phyloP scores from a whole-genome alignment of 2,888 invertebrate species.

The Craniophora ligustri region DNA sequence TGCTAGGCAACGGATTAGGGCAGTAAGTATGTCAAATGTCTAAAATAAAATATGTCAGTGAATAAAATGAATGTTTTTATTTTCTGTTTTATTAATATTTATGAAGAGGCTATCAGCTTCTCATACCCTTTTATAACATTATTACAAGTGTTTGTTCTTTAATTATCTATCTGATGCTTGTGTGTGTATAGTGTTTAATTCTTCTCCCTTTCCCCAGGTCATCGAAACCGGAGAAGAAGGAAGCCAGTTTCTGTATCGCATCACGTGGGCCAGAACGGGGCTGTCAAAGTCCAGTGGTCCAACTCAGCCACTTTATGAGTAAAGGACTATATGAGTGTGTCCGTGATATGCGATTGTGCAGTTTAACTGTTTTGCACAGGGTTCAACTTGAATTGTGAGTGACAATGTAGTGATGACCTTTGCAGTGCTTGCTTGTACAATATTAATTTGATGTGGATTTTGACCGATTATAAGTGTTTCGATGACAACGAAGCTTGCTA shows the following conservation, averaged over 20 bases:
- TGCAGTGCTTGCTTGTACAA: slow-evolving; percentile 38
- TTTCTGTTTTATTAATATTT: no score
- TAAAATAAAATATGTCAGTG: no score
- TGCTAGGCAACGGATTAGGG: no score
- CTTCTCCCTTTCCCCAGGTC: slow-evolving; percentile 67
- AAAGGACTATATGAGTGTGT: slow-evolving; percentile 42
- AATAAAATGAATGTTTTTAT: no score
- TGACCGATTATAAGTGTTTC: not conserved
- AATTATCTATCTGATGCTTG: not conserved
- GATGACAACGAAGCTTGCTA: not conserved
- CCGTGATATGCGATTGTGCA: slow-evolving; percentile 40
- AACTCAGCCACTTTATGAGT: slow-evolving; percentile 81
- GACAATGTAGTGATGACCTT: slow-evolving; percentile 35
- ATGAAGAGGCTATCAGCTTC: no score
- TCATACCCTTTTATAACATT: no score
- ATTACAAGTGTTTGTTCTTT: no score
- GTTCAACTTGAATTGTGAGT: slow-evolving; percentile 8
- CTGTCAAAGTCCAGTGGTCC: slow-evolving; percentile 66
- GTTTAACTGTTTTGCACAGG: slow-evolving; percentile 13
- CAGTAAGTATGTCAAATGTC: no score
- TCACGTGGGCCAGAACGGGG: slow-evolving; percentile 87
- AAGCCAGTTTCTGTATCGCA: slow-evolving; percentile 89
- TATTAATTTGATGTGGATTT: not conserved
- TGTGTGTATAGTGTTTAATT: no score
- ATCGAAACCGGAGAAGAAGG: slow-evolving; percentile 89